Evolutionary conservation across 2,113 vertebrate genomes (phyloP).

Genomic region (Dromiciops gliroides): DNA sequence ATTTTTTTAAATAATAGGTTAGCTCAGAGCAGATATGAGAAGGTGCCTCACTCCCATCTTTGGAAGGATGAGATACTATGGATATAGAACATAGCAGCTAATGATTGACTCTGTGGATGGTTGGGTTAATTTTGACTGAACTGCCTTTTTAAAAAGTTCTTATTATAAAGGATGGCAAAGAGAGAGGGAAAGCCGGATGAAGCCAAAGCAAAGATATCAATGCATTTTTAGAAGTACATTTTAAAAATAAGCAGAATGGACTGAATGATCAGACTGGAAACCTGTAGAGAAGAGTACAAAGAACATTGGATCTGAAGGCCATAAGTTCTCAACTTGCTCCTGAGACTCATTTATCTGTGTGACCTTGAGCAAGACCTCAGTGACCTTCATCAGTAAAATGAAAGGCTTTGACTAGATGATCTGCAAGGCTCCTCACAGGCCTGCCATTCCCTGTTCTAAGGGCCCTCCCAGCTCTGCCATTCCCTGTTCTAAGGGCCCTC

Average conservation of each 20-base stretch:
- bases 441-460: not conserved
- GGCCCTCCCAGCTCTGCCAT: fast-evolving
- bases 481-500: not conserved
- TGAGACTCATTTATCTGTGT: not conserved
- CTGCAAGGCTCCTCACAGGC: not conserved
- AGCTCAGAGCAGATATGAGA: not conserved
- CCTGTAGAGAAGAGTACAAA: not conserved
- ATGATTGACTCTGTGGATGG: not conserved
- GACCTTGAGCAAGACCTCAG: not conserved
- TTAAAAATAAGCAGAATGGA: not conserved
- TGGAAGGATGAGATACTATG: not conserved
- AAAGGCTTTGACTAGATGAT: not conserved
- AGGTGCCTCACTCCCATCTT: not conserved
- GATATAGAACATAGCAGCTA: not conserved
- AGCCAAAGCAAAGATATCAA: not conserved
- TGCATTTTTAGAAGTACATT: too few species aligned
- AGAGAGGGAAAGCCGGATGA: not conserved
- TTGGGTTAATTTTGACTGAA: not conserved
- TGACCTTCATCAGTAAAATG: not conserved
- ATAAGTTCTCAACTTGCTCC: not conserved
- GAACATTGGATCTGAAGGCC: not conserved
- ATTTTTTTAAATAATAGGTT: not conserved
- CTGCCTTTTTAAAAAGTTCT: not conserved
- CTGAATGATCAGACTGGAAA: not conserved
- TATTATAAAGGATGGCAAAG: not conserved